phyloP scores from a whole-genome alignment of 2,888 invertebrate species.

The Leucania comma region DNA sequence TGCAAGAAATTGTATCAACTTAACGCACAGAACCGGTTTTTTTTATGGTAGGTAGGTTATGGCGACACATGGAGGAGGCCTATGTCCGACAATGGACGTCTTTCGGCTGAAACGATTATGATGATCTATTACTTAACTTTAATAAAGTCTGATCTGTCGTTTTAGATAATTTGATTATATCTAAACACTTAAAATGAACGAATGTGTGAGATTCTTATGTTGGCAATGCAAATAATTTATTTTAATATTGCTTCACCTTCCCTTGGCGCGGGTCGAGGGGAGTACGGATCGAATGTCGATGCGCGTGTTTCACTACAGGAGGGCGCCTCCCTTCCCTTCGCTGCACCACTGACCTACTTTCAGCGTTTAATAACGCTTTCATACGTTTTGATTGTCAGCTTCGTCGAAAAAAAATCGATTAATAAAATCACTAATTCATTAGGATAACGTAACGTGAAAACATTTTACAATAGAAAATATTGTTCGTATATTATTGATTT shows the following conservation, averaged over 20 bases:
- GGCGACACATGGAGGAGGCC: too few relatives aligned
- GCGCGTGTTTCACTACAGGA: constrained; percentile 67
- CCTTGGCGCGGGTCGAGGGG: constrained; percentile 63
- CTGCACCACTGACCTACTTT: constrained; percentile 88
- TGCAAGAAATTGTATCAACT: too few relatives aligned
- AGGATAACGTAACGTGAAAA: not conserved
- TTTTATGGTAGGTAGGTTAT: too few relatives aligned
- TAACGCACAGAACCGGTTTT: too few relatives aligned
- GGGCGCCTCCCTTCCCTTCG: constrained; percentile 75
- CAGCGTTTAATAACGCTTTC: constrained; percentile 64
- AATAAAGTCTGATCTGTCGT: not conserved
- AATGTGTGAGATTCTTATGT: constrained; percentile 25
- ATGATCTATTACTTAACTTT: not conserved
- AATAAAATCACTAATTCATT: not conserved
- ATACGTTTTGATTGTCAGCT: constrained; percentile 27
- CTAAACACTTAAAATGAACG: not conserved
- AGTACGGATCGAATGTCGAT: constrained; percentile 53
- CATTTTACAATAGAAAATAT: too few relatives aligned
- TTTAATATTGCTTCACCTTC: constrained; percentile 61
- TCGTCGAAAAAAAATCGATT: not conserved
- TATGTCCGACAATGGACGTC: too few relatives aligned
- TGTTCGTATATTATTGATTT: not conserved
- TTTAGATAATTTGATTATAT: not conserved
- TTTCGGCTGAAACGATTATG: too few relatives aligned
- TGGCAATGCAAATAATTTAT: constrained; percentile 51